Evolutionary conservation across 2,888 invertebrate species (phyloP).

Genomic region (Scaptomyza cyrtandrae): DNA sequence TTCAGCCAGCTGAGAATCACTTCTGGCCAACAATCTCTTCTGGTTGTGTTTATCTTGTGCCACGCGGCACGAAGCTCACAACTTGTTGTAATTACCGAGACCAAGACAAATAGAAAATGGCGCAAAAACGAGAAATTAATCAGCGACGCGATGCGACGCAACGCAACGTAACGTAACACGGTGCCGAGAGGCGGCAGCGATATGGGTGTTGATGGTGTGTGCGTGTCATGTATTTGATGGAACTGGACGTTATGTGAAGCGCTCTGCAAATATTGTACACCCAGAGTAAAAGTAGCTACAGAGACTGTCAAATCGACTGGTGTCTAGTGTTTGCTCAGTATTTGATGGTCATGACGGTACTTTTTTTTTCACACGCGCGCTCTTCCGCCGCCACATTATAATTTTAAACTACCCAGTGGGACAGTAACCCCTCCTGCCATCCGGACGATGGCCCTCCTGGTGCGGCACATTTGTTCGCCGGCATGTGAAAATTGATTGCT

Average conservation of each 20-base stretch:
- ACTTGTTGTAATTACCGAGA: constrained; percentile 81
- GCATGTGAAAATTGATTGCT: constrained; percentile 80
- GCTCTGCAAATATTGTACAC: constrained; percentile 69
- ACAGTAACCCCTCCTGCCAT: constrained; percentile 2
- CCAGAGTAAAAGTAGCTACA: constrained; percentile 13
- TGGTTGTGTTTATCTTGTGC: constrained; percentile 68
- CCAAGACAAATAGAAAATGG: constrained; percentile 83
- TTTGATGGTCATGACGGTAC: constrained; percentile 56
- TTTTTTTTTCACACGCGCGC: constrained; percentile 55
- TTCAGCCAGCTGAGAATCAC: constrained; percentile 58
- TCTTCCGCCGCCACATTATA: constrained; percentile 60
- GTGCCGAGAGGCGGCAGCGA: neutral
- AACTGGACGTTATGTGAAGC: constrained; percentile 70
- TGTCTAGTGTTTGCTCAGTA: constrained; percentile 49
- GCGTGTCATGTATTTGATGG: constrained; percentile 58
- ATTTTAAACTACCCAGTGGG: constrained; percentile 68
- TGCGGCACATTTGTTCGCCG: constrained; percentile 77
- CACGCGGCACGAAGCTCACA: constrained; percentile 49
- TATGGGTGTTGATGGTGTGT: constrained; percentile 33
- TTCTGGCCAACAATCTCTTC: constrained; percentile 30
- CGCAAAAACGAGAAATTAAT: constrained; percentile 82
- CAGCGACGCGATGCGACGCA: constrained; percentile 65
- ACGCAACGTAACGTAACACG: constrained; percentile 12
- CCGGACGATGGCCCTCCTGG: constrained; percentile 54
- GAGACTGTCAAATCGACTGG: constrained; percentile 10